Conservation (phyloP, 2,113 vertebrate genomes). For the Callithrix jacchus region DNA sequence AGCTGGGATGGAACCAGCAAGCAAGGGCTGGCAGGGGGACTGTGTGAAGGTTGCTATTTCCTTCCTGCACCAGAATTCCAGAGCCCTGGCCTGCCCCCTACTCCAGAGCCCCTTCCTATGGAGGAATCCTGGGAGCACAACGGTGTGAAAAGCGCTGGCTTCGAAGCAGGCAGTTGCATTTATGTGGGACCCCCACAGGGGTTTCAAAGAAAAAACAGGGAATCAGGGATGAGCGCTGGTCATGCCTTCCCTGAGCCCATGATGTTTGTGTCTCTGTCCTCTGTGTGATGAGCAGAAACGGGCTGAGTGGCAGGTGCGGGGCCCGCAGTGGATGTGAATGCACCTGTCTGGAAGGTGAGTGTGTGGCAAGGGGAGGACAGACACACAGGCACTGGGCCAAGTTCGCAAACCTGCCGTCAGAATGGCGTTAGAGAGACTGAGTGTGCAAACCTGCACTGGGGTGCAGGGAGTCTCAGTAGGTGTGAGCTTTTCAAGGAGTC, state of each 20-base stretch:
- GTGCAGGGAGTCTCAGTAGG: accelerated
- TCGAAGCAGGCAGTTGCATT: not conserved
- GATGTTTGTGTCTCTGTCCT: not conserved
- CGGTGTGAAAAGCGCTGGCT: too few relatives aligned
- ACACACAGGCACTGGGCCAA: accelerated
- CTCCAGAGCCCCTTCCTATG: not conserved
- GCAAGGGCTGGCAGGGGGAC: not conserved
- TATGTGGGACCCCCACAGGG: not conserved
- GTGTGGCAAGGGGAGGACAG: accelerated
- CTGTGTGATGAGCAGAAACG: not conserved
- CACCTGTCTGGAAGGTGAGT: accelerated
- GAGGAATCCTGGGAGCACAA: not conserved
- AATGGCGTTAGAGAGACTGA: accelerated
- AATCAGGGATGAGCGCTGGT: too few relatives aligned
- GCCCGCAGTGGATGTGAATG: not conserved
- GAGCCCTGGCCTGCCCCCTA: not conserved
- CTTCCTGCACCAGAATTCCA: not conserved
- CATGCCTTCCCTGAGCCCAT: not conserved
- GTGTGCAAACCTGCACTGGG: accelerated
- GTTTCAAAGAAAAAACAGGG: not conserved
- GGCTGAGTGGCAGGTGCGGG: not conserved
- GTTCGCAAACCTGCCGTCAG: not conserved
- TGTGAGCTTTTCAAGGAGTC: not conserved
- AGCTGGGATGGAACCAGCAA: not conserved
- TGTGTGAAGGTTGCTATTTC: not conserved